Percentiles rank a stretch among this genome's conserved stretches.
Conservation (phyloP, 1,140 invertebrate genomes). For the Drosophila murphyi region DNA sequence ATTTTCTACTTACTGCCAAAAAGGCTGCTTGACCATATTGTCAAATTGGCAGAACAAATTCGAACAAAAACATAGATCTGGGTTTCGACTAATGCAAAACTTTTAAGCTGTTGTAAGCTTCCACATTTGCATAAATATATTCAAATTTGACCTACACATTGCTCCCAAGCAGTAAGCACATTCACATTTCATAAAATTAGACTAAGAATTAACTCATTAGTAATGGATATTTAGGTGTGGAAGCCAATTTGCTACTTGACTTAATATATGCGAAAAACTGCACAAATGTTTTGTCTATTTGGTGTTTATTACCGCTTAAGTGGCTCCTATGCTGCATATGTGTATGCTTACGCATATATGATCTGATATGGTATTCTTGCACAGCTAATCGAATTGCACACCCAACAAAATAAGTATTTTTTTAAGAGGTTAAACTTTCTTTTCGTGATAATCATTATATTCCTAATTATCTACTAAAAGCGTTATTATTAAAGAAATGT, state of each 20-base stretch:
- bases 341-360: too few relatives aligned
- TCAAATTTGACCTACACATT: conserved; percentile 15
- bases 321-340: too few relatives aligned
- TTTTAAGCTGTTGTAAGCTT: conserved; percentile 36
- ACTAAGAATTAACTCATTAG: conserved; percentile 57
- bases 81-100: conserved; percentile 40
- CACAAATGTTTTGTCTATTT: not conserved
- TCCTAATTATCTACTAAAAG: too few relatives aligned
- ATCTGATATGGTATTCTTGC: too few relatives aligned
- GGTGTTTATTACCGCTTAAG: conserved; percentile 6
- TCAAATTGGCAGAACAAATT: conserved; percentile 25
- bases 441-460: not conserved
- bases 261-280: conserved; percentile 27
- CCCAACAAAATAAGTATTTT: too few relatives aligned
- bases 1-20: conserved; percentile 54
- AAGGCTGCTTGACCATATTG: conserved; percentile 40
- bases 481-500: too few relatives aligned
- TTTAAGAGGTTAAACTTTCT: not conserved
- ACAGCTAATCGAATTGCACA: too few relatives aligned
- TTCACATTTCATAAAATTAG: conserved; percentile 53
- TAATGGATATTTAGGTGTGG: conserved; percentile 52
- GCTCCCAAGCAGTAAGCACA: conserved; percentile 32
- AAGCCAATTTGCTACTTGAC: conserved; percentile 50
- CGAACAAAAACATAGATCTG: conserved; percentile 24
- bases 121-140: conserved; percentile 61